Percentiles rank a stretch among this genome's conserved stretches.
Conservation (phyloP, 2,113 vertebrate genomes). For the Oceanodroma tethys region DNA sequence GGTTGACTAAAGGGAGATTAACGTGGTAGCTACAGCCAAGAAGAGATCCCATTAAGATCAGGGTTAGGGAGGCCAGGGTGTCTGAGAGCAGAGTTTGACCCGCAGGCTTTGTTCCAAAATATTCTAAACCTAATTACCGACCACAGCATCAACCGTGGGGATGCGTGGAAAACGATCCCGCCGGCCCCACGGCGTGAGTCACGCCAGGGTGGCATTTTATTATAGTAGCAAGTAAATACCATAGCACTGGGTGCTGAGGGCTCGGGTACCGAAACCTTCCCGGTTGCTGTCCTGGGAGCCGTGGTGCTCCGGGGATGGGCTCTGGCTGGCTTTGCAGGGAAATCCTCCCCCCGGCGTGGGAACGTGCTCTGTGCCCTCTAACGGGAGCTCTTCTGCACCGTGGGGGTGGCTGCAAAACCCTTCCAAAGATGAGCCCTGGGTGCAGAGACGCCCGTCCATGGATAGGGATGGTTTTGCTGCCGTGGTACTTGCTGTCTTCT, state of each 20-base stretch:
- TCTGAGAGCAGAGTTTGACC: not conserved
- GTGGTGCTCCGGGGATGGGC: not conserved
- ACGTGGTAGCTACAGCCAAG: not conserved
- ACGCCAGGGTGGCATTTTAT: not conserved
- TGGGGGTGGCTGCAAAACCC: not conserved
- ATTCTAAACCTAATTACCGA: not conserved
- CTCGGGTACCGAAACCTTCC: not conserved
- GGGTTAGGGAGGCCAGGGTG: not conserved
- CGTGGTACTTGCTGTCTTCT: not conserved
- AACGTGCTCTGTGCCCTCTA: not conserved
- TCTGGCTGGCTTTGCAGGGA: not conserved
- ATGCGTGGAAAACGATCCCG: not conserved
- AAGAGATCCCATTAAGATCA: conserved; percentile 54
- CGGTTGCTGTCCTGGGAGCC: rapidly evolving
- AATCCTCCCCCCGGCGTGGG: not conserved
- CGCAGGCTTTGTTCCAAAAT: not conserved
- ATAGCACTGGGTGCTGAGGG: not conserved
- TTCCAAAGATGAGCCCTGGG: not conserved
- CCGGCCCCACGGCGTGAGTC: not conserved
- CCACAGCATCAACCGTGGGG: not conserved
- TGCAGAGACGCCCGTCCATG: rapidly evolving
- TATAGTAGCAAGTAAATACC: not conserved
- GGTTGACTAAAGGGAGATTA: conserved; percentile 38
- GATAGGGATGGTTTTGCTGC: not conserved
- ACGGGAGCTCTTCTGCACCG: not conserved